Evolutionary conservation across 2,113 vertebrate species (phyloP).

Genomic region (Procavia capensis): DNA sequence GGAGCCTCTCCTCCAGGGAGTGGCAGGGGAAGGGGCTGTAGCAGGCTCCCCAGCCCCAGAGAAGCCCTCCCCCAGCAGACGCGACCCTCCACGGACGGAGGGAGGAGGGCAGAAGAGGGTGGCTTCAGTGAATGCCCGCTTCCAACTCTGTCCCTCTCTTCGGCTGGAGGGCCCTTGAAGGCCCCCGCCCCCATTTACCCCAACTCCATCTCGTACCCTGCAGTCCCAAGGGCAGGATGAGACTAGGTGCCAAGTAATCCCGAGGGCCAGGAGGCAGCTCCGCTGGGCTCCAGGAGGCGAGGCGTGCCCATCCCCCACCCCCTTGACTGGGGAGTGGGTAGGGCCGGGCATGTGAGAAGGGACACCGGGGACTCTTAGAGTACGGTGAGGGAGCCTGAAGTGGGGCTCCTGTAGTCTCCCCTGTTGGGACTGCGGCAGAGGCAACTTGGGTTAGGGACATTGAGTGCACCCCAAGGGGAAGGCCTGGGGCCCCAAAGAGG

Average conservation of each 20-base stretch:
- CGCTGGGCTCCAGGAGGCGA: slow-evolving; percentile 10
- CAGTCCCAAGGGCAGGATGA: background rate
- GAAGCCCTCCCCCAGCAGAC: background rate
- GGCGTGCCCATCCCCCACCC: slow-evolving; percentile 79
- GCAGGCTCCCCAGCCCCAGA: background rate
- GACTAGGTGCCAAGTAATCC: slow-evolving; percentile 3
- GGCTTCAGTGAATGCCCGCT: slow-evolving; percentile 40
- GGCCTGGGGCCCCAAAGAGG: slow-evolving; percentile 36
- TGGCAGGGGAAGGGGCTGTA: slow-evolving; percentile 54
- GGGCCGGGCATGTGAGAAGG: background rate
- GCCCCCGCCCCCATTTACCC: background rate
- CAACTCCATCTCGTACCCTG: background rate
- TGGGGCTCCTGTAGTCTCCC: background rate
- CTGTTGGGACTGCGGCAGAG: background rate
- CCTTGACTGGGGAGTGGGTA: background rate
- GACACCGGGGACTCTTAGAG: slow-evolving; percentile 39
- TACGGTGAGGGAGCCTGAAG: slow-evolving; percentile 21
- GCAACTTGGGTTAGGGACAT: background rate
- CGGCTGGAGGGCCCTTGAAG: slow-evolving; percentile 25
- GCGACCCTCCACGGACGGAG: background rate
- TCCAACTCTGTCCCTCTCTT: slow-evolving; percentile 17
- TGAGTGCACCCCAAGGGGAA: slow-evolving; percentile 49
- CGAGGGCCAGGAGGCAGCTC: slow-evolving; percentile 42
- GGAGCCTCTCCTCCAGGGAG: slow-evolving; percentile 55
- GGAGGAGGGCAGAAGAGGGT: slow-evolving; percentile 51